Base-by-base conservation (phyloP, 2,797 vertebrate genomes). In the Clarias laeviceps region DNA sequence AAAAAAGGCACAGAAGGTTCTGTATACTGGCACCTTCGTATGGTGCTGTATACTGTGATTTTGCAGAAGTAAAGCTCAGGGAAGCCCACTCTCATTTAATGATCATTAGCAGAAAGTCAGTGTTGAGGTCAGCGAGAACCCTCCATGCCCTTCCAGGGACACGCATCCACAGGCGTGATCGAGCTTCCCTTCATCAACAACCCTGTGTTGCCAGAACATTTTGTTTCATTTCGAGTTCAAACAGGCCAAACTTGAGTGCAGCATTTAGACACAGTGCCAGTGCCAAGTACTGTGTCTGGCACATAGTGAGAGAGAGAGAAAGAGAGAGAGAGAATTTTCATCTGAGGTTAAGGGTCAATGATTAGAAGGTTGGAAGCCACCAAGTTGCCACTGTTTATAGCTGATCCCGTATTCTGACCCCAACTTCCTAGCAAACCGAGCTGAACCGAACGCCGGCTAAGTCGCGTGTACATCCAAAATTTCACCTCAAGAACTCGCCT, bases 21-120 rank as follows among this genome's bases (percentile, higher is more conserved):
- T 77, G 5, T 78, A 9, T 5, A 27, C 72, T 74, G 72, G n/a
- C n/a, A n/a, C n/a, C 18, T 85, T 62, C 82, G 76, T 73, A 84
- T 76, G 80, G 74, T 87, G 74, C 56, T 77, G 5, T 78, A 9
- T 5, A 27, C 72, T 74, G 72, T 29, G 45, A 7, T 27, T 4
- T 32, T 32, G 50, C 7, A 56, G 18, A 56, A 76, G 50, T 57
- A 24, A 61, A 78, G 11, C 76, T 2, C 32, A 12, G 61, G 57
- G 27, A 27, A 74, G 9, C 57, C 76, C 20, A 15, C 68, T 74
- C 61, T 81, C 68, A 81, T 81, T 57, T 81, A 57, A 59, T 81
- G 68, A 66, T 74, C 37, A 81, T 73, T 74, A 85, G 54, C 69
- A 56, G 27, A 74, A 34, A 85, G 78, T 50, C 45, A 50, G 45